These are phyloP conservation scores for Lumbricus terrestris DNA, from an alignment of 2,888 invertebrate species.

Conservation along the genomic window DNA sequence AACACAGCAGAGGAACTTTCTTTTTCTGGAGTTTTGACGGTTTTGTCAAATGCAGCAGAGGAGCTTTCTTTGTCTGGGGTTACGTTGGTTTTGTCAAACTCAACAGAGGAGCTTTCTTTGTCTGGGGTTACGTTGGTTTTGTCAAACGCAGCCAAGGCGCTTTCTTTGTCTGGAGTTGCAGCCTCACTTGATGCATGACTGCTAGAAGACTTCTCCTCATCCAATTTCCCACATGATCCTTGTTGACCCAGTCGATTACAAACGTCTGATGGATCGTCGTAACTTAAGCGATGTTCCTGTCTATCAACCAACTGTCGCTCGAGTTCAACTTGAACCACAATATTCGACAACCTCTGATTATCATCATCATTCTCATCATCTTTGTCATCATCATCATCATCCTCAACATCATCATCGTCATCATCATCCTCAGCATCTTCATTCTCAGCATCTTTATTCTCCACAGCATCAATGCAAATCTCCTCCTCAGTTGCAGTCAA, in stretches of 20 bases:
- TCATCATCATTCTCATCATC: neutral
- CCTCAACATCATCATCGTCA: neutral
- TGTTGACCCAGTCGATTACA: neutral
- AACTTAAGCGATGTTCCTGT: neutral
- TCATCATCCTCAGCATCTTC: neutral
- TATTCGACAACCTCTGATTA: neutral
- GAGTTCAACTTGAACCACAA: slow-evolving; percentile 3
- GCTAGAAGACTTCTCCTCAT: neutral
- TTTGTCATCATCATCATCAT: neutral
- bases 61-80: too few relatives aligned
- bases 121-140: too few relatives aligned
- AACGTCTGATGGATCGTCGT: neutral
- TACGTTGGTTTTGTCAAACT: too few relatives aligned
- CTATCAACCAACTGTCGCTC: neutral
- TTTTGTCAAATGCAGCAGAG: too few relatives aligned
- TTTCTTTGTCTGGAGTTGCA: too few relatives aligned
- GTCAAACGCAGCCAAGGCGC: too few relatives aligned
- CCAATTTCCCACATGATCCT: neutral
- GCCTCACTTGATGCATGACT: neutral
- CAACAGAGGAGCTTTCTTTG: too few relatives aligned
- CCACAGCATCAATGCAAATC: neutral
- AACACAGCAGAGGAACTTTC: too few relatives aligned
- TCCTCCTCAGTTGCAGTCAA: neutral
- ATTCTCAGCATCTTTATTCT: neutral
- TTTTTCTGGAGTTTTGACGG: too few relatives aligned